A percentile compares a stretch with the other conserved stretches of the same genome.
phyloP scores from a whole-genome alignment of 2,797 vertebrate genomes.

The Kryptolebias ocellatus region DNA sequence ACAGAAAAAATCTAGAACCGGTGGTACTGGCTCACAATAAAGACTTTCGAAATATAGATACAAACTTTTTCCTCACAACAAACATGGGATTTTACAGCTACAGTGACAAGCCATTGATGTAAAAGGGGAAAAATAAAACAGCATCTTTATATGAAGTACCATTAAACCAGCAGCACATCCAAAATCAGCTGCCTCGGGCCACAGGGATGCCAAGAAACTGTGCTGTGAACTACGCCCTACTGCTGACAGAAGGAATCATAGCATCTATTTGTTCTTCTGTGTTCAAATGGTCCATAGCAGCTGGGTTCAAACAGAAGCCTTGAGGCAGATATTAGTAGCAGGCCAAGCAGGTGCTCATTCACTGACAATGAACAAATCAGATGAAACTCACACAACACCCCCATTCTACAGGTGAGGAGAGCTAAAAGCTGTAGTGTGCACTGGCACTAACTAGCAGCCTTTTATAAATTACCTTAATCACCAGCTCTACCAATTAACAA shows the following conservation, averaged over 20 bases:
- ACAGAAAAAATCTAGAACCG: constrained; percentile 6
- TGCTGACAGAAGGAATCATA: constrained; percentile 32
- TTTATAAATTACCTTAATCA: too few species aligned
- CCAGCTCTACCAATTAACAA: too few species aligned
- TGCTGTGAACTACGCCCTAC: constrained; percentile 16
- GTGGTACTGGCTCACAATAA: constrained; percentile 15
- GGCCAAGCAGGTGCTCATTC: not conserved
- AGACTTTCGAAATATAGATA: constrained; percentile 14
- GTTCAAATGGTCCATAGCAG: constrained; percentile 10
- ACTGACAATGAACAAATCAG: not conserved
- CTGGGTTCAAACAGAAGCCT: constrained; percentile 10
- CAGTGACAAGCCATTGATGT: constrained; percentile 24
- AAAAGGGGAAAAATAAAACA: constrained; percentile 17
- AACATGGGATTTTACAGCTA: constrained; percentile 22
- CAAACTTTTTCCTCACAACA: constrained; percentile 15
- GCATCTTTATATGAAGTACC: constrained; percentile 21
- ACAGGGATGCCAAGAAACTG: constrained; percentile 31
- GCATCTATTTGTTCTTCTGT: constrained; percentile 24
- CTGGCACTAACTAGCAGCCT: too few species aligned
- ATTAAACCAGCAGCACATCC: constrained; percentile 31
- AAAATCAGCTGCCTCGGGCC: constrained; percentile 26
- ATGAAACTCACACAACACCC: too few species aligned
- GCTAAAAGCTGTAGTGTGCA: too few species aligned
- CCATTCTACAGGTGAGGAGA: too few species aligned
- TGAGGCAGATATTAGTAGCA: constrained; percentile 2